These are phyloP conservation scores for Microtus californicus DNA, from an alignment of 2,797 vertebrate genomes.

Conservation along the genomic window DNA sequence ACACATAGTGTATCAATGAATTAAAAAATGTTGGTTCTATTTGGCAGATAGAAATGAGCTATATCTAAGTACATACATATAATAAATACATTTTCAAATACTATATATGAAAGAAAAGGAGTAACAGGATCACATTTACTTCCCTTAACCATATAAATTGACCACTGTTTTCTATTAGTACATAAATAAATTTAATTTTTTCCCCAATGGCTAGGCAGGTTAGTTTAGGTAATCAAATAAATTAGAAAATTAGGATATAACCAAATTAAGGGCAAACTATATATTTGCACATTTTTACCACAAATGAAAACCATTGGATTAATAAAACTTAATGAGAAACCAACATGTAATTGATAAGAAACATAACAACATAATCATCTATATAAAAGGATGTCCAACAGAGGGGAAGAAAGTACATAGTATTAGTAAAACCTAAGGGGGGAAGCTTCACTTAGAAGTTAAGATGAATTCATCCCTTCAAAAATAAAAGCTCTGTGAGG, in stretches of 20 bases:
- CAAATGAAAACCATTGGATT: conserved; percentile 16
- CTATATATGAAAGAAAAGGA: not conserved
- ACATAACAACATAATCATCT: not conserved
- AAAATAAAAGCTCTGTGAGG: not conserved
- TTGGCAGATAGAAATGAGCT: not conserved
- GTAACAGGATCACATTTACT: not conserved
- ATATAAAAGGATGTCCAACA: not conserved
- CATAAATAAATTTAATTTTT: not conserved
- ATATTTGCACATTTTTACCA: conserved; percentile 14
- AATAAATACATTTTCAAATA: not conserved
- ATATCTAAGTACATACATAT: not conserved
- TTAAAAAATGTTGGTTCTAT: not conserved
- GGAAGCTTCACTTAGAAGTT: not conserved
- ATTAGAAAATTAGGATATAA: conserved; percentile 10
- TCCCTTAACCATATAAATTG: not conserved
- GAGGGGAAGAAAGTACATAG: not conserved
- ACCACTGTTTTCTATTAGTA: not conserved
- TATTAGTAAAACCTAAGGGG: not conserved
- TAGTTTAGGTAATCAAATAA: conserved; percentile 8
- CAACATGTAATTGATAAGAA: not conserved
- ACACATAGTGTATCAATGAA: not conserved
- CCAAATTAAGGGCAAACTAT: conserved; percentile 6
- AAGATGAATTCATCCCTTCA: not conserved
- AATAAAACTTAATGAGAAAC: conserved; percentile 13
- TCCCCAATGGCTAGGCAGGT: not conserved